phyloP scores from a whole-genome alignment of 1,140 invertebrate genomes.

The Dendrolimus kikuchii region DNA sequence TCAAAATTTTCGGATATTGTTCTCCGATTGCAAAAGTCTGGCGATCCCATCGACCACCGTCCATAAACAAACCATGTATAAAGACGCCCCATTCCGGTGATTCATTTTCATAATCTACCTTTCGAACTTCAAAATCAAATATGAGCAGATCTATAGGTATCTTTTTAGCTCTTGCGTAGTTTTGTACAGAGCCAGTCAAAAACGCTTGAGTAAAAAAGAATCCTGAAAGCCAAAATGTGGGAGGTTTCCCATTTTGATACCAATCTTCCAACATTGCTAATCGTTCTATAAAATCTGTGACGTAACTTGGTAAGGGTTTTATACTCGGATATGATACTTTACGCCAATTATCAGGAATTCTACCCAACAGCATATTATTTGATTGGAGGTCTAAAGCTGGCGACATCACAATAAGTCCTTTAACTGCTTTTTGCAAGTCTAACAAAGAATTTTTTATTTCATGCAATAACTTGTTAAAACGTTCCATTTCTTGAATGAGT shows the following conservation, averaged over 20 bases:
- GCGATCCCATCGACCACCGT: conserved; percentile 88
- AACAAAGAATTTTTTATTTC: conserved; percentile 78
- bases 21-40: conserved; percentile 77
- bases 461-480: conserved; percentile 84
- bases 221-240: conserved; percentile 93
- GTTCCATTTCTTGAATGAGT: conserved; percentile 92
- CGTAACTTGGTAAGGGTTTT: conserved; percentile 90
- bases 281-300: conserved; percentile 87
- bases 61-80: conserved; percentile 87
- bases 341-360: conserved; percentile 85
- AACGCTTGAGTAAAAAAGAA: conserved; percentile 97
- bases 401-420: conserved; percentile 92
- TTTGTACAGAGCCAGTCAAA: conserved; percentile 92
- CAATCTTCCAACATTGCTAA: conserved; percentile 85
- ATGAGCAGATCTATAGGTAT: conserved; percentile 91
- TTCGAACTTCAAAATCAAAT: conserved; percentile 84
- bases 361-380: conserved; percentile 78
- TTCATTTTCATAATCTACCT: conserved; percentile 56
- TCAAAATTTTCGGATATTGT: conserved; percentile 86
- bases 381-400: conserved; percentile 83
- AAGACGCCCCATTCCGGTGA: conserved; percentile 84
- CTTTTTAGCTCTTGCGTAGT: conserved; percentile 89
- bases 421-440: conserved; percentile 86
- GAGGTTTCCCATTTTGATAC: conserved; percentile 84
- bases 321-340: conserved; percentile 91